Evolutionary conservation across 1,140 invertebrate species (phyloP).

Genomic region (Heliconius nattereri): DNA sequence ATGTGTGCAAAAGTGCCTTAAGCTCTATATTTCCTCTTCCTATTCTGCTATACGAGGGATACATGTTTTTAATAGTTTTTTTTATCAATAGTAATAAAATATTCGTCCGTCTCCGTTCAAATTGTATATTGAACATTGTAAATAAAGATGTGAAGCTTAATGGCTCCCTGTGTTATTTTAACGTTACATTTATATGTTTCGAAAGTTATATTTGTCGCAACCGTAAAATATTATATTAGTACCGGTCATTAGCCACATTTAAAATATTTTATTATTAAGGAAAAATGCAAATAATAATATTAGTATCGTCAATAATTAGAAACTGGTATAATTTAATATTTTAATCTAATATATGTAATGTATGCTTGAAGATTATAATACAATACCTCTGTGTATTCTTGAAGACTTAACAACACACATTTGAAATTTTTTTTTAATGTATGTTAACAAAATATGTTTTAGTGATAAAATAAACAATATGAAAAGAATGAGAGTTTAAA

Average conservation of each 20-base stretch:
- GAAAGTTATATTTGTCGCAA: conserved; percentile 30
- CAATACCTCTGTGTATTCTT: too few relatives aligned
- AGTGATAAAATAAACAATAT: too few relatives aligned
- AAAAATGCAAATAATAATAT: not conserved
- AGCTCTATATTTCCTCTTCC: too few relatives aligned
- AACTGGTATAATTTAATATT: not conserved
- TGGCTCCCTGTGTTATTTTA: conserved; percentile 32
- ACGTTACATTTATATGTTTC: conserved; percentile 33
- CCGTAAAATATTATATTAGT: conserved; percentile 32
- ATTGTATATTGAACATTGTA: conserved; percentile 14
- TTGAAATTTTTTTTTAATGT: too few relatives aligned
- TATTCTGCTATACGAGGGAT: too few relatives aligned
- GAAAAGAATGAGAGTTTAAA: too few relatives aligned
- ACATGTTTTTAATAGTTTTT: too few relatives aligned
- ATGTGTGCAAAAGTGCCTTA: too few relatives aligned
- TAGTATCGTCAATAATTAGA: not conserved
- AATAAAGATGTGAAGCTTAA: conserved; percentile 41
- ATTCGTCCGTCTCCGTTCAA: not conserved
- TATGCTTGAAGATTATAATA: too few relatives aligned
- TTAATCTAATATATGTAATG: too few relatives aligned
- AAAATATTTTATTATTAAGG: not conserved
- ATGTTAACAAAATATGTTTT: too few relatives aligned
- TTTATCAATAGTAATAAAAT: not conserved
- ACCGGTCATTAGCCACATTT: not conserved
- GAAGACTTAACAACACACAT: too few relatives aligned